Conservation (phyloP, 1,140 invertebrate genomes). For the Chlorops oryzae region DNA sequence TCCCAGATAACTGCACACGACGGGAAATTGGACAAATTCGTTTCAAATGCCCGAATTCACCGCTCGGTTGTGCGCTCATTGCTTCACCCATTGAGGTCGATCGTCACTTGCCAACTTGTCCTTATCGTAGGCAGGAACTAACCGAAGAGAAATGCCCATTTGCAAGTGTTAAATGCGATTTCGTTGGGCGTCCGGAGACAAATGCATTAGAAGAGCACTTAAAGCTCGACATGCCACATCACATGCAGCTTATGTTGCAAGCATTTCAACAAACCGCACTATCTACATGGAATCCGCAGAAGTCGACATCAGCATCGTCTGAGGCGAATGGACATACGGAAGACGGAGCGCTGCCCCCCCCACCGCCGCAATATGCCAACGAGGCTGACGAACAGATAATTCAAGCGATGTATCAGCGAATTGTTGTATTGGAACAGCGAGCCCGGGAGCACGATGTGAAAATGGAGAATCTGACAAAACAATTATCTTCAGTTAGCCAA, state of each 20-base stretch:
- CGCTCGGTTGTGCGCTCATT: conserved; percentile 63
- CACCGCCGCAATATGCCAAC: conserved; percentile 41
- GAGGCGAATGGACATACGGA: conserved; percentile 15
- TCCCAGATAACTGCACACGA: conserved; percentile 80
- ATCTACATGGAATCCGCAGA: conserved; percentile 40
- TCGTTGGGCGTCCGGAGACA: conserved; percentile 34
- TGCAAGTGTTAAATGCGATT: conserved; percentile 36
- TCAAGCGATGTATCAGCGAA: conserved; percentile 64
- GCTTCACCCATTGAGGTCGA: conserved; percentile 65
- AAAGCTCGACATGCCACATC: conserved; percentile 40
- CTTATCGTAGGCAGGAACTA: conserved; percentile 29
- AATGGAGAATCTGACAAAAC: conserved; percentile 57
- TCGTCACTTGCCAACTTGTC: conserved; percentile 53
- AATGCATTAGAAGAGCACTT: conserved; percentile 42
- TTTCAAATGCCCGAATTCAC: conserved; percentile 65
- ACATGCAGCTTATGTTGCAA: conserved; percentile 42
- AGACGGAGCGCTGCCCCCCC: conserved; percentile 24
- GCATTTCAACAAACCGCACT: conserved; percentile 40
- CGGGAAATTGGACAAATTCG: conserved; percentile 74
- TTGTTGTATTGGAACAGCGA: conserved; percentile 67
- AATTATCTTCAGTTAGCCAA: background rate
- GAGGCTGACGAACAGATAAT: conserved; percentile 38
- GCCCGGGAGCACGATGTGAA: conserved; percentile 65
- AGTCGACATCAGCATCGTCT: conserved; percentile 29
- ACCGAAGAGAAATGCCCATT: conserved; percentile 41